Evolutionary conservation across 2,888 invertebrate genomes (phyloP).

Genomic region (Caenorhabditis sinica): DNA sequence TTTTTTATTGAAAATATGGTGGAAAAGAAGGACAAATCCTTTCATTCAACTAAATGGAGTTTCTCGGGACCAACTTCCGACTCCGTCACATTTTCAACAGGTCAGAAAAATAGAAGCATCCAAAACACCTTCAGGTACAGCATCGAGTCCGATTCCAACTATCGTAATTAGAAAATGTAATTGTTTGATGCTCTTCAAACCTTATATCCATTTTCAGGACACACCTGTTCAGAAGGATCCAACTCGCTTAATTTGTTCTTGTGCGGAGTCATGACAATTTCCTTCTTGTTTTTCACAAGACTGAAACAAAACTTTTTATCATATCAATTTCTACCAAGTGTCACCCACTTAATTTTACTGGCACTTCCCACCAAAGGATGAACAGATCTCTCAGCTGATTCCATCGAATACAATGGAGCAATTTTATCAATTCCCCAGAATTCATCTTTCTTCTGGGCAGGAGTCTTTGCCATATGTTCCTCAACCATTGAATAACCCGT

Average conservation of each 20-base stretch:
- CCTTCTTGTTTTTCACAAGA: conserved; percentile 76
- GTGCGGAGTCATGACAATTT: conserved; percentile 82
- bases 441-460: conserved; percentile 75
- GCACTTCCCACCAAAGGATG: conserved; percentile 82
- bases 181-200: too few relatives aligned
- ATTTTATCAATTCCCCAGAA: conserved; percentile 79
- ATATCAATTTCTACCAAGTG: neutral
- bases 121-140: too few relatives aligned
- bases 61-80: too few relatives aligned
- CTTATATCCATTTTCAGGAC: too few relatives aligned
- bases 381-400: conserved; percentile 80
- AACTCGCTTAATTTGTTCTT: conserved; percentile 80
- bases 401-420: conserved; percentile 80
- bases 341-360: conserved; percentile 79
- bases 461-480: conserved; percentile 72
- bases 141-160: too few relatives aligned
- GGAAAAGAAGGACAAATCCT: too few relatives aligned
- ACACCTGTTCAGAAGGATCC: conserved; percentile 71
- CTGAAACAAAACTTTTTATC: conserved; percentile 50
- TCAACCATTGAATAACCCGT: conserved; percentile 77
- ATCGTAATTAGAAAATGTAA: too few relatives aligned
- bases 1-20: too few relatives aligned
- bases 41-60: too few relatives aligned
- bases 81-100: too few relatives aligned
- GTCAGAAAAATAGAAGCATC: too few relatives aligned